These are phyloP conservation scores for Muscina levida DNA, from an alignment of 2,888 invertebrate species.

Conservation along the genomic window DNA sequence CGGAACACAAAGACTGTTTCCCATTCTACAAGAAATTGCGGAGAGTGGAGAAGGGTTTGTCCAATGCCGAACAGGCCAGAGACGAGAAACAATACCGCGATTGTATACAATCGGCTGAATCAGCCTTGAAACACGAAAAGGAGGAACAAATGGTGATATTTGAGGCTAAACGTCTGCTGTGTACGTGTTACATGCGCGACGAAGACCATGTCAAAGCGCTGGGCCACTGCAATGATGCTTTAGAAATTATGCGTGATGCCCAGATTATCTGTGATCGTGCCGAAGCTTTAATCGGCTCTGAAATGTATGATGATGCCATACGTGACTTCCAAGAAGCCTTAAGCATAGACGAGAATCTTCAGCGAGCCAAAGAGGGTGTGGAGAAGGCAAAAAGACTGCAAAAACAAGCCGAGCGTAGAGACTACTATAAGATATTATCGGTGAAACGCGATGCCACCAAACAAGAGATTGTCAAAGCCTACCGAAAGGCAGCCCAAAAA, in stretches of 20 bases:
- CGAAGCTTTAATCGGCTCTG: constrained; percentile 93
- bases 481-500: constrained; percentile 96
- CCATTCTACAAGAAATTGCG: constrained; percentile 97
- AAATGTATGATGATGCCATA: constrained; percentile 96
- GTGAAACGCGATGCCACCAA: constrained; percentile 95
- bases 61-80: constrained; percentile 83
- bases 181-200: constrained; percentile 87
- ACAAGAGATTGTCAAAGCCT: constrained; percentile 96
- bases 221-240: constrained; percentile 87
- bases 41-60: constrained; percentile 91
- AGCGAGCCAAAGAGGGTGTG: constrained; percentile 93
- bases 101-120: constrained; percentile 86
- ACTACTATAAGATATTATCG: constrained; percentile 93
- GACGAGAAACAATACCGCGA: constrained; percentile 84
- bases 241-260: constrained; percentile 88
- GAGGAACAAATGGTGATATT: constrained; percentile 86
- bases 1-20: constrained; percentile 98
- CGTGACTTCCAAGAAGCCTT: constrained; percentile 92
- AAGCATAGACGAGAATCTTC: constrained; percentile 88
- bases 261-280: constrained; percentile 93
- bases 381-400: constrained; percentile 93
- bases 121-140: constrained; percentile 85
- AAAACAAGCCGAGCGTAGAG: constrained; percentile 94
- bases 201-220: constrained; percentile 88
- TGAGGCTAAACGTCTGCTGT: constrained; percentile 88